Evolutionary conservation across 1,140 invertebrate genomes (phyloP).

Genomic region (Macrobrachium nipponense): DNA sequence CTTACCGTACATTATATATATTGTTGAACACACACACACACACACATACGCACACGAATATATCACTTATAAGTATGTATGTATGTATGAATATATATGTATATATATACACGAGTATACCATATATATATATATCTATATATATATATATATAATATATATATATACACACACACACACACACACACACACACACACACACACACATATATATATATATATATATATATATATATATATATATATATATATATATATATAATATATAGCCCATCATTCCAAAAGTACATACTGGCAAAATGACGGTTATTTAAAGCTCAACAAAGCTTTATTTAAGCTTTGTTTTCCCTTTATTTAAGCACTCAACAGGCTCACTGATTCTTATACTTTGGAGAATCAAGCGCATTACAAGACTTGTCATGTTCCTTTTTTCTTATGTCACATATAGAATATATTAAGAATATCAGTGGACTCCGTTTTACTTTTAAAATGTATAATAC

Average conservation of each 20-base stretch:
- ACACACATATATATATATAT: conserved; percentile 17
- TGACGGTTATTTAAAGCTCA: no score
- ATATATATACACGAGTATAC: background rate
- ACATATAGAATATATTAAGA: no score
- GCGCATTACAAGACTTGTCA: no score
- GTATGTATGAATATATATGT: background rate
- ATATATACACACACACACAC: no score
- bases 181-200: background rate
- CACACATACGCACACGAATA: background rate
- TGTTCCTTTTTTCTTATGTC: no score
- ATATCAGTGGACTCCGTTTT: no score
- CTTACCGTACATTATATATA: background rate
- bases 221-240: conserved; percentile 21
- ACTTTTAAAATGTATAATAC: no score
- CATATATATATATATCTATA: background rate
- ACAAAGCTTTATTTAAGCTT: no score
- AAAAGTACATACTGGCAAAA: no score
- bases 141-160: background rate
- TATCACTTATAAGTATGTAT: background rate
- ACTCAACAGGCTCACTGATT: no score
- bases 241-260: conserved; percentile 17
- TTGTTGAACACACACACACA: background rate
- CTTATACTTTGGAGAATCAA: no score
- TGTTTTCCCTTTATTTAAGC: no score
- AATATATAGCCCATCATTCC: background rate